Conservation (phyloP, 2,113 vertebrate species). For the human region GRCh38 chr12:2536001-2536500, state of each 20-base stretch:
- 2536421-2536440: background rate
- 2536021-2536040: slow-evolving; percentile 53
- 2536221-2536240: background rate
- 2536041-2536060: background rate
- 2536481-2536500: background rate
- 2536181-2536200: background rate
- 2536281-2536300: background rate
- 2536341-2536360: background rate
- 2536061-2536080: background rate
- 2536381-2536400: background rate
- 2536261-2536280: background rate
- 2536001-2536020: slow-evolving; percentile 57
- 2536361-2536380: background rate
- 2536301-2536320: background rate
- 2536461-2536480: background rate
- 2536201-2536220: background rate
- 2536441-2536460: background rate
- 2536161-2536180: background rate
- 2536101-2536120: background rate
- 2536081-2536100: background rate
- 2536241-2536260: background rate
- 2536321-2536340: too few species aligned
- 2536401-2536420: too few species aligned
- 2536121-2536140: background rate
- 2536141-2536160: background rate